Base-by-base conservation (phyloP, 2,888 invertebrate genomes). In the Lasius platythorax region DNA sequence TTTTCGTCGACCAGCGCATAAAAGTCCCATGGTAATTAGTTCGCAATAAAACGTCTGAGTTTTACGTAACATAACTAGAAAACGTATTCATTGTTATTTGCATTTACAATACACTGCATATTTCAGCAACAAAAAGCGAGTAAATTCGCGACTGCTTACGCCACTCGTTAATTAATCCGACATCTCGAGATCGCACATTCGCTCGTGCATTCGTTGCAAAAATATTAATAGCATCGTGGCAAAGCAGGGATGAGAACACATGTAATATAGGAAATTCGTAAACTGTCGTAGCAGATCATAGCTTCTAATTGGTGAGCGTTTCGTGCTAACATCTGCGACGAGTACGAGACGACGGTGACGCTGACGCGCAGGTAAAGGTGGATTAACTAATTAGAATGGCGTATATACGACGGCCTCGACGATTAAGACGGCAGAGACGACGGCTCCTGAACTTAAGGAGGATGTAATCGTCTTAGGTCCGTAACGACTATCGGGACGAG, bases 401-500 rank as follows among this genome's bases (percentile, higher is more conserved):
- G 89, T 89, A 91, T 88, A 89, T 90, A 89, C 89, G 86, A 86
- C 89, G 87, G 88, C 82, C 83, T 75, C 56, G 72, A 70, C 91
- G 91, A 92, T 92, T 91, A 91, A 92, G 91, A 89, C 74, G 86
- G 86, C 87, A 85, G 83, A 75, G 88, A 87, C 86, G 87, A 86
- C 84, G 84, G 84, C 87, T 85, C 84, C 76, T 86, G 86, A 92
- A 92, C 92, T 92, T 92, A 91, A 91, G 89, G 90, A 91, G 90
- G 89, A 92, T 91, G 91, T 93, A 93, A 93, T 93, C 92, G 92
- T 92, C 93, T 92, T 92, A 91, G 89, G 88, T 85, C 85, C 89
- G 91, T 92, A 92, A 92, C 91, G 92, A 90, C 90, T 91, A 91
- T 92, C 91, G 90, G 83, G 87, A 90, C 87, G 91, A 88, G 87